A percentile compares a stretch with the other conserved stretches of the same genome.
phyloP scores from a whole-genome alignment of 2,888 invertebrate genomes.

The Limnephilus rhombicus region DNA sequence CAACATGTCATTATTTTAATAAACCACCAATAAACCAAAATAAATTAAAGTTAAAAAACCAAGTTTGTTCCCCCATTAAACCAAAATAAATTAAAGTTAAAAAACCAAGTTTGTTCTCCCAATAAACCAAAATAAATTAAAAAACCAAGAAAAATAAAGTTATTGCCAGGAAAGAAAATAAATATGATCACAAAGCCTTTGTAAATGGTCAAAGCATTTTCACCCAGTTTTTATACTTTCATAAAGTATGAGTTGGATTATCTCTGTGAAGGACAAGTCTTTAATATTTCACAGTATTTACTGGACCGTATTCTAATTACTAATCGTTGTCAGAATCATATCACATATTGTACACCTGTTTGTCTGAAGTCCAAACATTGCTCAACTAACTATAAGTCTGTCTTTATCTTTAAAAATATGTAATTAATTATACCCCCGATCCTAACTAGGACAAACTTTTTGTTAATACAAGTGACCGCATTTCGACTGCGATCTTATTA shows the following conservation, averaged over 20 bases:
- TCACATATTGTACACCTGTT: background rate
- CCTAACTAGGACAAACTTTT: background rate
- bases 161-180: background rate
- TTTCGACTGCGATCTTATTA: background rate
- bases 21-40: no score
- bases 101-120: no score
- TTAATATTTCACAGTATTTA: background rate
- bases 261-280: background rate
- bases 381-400: background rate
- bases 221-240: background rate
- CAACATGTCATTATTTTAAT: no score
- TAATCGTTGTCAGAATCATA: background rate
- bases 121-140: no score
- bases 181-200: background rate
- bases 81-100: no score
- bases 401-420: background rate
- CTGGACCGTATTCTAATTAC: background rate
- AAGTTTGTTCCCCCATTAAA: no score
- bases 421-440: background rate
- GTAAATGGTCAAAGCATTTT: background rate
- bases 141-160: background rate
- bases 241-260: background rate
- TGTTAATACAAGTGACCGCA: background rate
- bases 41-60: no score
- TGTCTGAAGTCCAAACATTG: background rate